Conservation (phyloP, 2,888 invertebrate genomes). For the Drosophila dives region DNA sequence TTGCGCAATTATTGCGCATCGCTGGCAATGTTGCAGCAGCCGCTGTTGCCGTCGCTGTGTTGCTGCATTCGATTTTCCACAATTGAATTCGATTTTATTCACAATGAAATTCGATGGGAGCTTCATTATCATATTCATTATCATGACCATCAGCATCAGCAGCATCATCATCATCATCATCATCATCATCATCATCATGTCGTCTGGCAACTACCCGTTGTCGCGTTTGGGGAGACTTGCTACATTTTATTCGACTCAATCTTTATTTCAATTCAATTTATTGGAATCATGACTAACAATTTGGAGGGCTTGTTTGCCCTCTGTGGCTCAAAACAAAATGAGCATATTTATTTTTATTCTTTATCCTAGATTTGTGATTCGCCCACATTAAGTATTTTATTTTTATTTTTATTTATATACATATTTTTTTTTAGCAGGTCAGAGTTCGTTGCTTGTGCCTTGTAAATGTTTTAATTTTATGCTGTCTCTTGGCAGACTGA, state of each 20-base stretch:
- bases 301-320: slow-evolving; percentile 67
- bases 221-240: slow-evolving; percentile 8
- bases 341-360: slow-evolving; percentile 48
- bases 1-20: slow-evolving; percentile 67
- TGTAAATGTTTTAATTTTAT: slow-evolving; percentile 77
- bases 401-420: background rate
- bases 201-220: slow-evolving; percentile 43
- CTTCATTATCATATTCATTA: slow-evolving; percentile 52
- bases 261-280: slow-evolving; percentile 49
- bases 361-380: background rate
- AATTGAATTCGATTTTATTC: slow-evolving; percentile 66
- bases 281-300: slow-evolving; percentile 73
- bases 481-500: slow-evolving; percentile 63
- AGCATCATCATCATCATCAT: slow-evolving; percentile 40
- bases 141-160: slow-evolving; percentile 41
- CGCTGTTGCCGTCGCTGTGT: slow-evolving; percentile 15
- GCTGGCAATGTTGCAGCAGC: slow-evolving; percentile 29
- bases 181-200: slow-evolving; percentile 43
- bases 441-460: slow-evolving; percentile 43
- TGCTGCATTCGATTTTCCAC: slow-evolving; percentile 51
- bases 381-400: slow-evolving; percentile 2
- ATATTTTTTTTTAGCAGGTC: slow-evolving; percentile 16
- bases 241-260: slow-evolving; percentile 45
- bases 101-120: slow-evolving; percentile 56
- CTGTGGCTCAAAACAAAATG: slow-evolving; percentile 59